These are phyloP conservation scores for Tubulanus polymorphus DNA, from an alignment of 2,888 invertebrate species.

Conservation along the genomic window DNA sequence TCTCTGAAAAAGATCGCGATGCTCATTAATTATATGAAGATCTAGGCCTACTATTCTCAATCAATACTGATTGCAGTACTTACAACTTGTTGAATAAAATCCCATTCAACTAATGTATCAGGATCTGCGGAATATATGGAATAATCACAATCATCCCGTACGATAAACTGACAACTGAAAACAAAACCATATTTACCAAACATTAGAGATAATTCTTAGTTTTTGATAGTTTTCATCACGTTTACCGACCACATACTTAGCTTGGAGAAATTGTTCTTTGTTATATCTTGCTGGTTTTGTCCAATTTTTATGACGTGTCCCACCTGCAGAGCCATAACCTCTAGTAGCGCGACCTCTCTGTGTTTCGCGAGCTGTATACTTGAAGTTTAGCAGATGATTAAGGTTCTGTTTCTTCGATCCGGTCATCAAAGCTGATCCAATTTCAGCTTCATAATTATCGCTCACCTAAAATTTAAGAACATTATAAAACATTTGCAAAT, in stretches of 20 bases:
- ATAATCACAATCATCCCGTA: constrained; percentile 77
- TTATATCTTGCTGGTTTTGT: constrained; percentile 64
- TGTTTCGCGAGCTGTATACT: constrained; percentile 66
- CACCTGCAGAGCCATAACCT: constrained; percentile 15
- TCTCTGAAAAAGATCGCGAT: constrained; percentile 33
- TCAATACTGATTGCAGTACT: constrained; percentile 50
- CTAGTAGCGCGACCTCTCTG: constrained; percentile 17
- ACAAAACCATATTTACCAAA: too few relatives aligned
- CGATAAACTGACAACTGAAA: constrained; percentile 86
- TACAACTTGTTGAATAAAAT: constrained; percentile 87
- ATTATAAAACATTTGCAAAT: background rate
- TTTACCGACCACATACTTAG: constrained; percentile 69
- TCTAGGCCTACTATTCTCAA: background rate
- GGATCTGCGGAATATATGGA: constrained; percentile 74
- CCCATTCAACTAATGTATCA: constrained; percentile 87
- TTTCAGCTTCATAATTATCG: constrained; percentile 56
- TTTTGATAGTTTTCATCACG: constrained; percentile 1
- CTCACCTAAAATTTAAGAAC: constrained; percentile 27
- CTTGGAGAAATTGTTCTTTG: constrained; percentile 90
- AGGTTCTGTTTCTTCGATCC: constrained; percentile 76
- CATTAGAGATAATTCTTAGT: too few relatives aligned
- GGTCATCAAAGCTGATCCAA: constrained; percentile 76
- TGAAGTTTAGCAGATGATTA: constrained; percentile 91
- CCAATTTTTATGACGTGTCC: constrained; percentile 22
- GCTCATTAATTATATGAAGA: background rate